Evolutionary conservation across 2,797 vertebrate genomes (phyloP).

Genomic region (Catamblyrhynchus diadema): DNA sequence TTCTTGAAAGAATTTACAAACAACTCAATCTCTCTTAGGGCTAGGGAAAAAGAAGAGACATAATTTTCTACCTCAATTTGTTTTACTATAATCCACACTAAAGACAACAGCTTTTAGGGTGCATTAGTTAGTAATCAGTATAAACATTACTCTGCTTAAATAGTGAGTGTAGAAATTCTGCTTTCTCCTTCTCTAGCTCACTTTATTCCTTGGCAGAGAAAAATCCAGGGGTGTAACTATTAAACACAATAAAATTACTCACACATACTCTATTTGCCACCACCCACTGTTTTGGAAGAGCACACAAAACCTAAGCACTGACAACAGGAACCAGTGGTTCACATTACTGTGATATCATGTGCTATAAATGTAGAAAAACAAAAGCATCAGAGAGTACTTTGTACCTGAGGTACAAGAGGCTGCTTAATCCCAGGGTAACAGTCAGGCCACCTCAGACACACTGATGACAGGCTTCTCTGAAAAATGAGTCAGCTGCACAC

Average conservation of each 20-base stretch:
- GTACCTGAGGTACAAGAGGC: not conserved
- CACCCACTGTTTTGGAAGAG: not conserved
- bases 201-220: not conserved
- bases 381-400: not conserved
- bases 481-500: not conserved
- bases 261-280: not conserved
- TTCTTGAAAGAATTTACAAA: not conserved
- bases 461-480: not conserved
- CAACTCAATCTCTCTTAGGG: not conserved
- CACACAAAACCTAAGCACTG: not conserved
- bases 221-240: not conserved
- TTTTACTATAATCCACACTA: not conserved
- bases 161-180: not conserved
- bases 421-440: not conserved
- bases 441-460: not conserved
- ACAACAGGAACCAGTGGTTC: not conserved
- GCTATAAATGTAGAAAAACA: not conserved
- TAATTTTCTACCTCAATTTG: not conserved
- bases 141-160: not conserved
- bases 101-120: not conserved
- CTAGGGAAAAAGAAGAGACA: not conserved
- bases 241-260: not conserved
- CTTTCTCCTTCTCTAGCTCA: not conserved
- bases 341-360: not conserved
- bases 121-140: not conserved